Evolutionary conservation across 2,113 vertebrate species (phyloP), one percentile per base, ranked within the genome.

Genomic region (Misgurnus mizolepis): DNA sequence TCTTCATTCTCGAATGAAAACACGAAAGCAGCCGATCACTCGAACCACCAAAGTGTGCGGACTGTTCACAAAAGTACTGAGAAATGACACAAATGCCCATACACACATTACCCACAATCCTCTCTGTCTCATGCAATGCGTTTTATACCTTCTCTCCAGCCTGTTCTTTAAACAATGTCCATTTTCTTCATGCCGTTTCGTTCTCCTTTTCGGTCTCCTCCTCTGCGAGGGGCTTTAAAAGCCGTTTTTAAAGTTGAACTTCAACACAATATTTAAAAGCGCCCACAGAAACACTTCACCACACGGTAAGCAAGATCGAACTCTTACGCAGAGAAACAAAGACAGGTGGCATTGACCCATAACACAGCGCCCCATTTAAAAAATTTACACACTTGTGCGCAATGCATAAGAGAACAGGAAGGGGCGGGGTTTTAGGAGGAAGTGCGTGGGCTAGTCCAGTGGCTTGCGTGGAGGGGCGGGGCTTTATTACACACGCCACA

Each of bases 401-500:
- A 88, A 74, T 4, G 56, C 55, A 50, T 34, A 14, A 64, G 73
- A 50, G 60, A 34, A 50, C 73, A 64, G 18, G 60, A 39, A 65
- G 64, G 72, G 61, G 39, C 53, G 45, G 76, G 70, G 41, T 18
- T 82, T 79, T 3, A 7, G 34, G 39, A 27, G 18, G 78, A 61
- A 47, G 78, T 76, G 78, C 43, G 27, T 61, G 11, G 34, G 70
- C 17, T 7, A 74, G 85, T 62, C 84, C 82, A 82, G 74, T 50
- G 56, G 72, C 69, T 69, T 80, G 71, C n/a, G 61, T 61, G 17
- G 53, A 55, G 56, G 43, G n/a, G 55, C 49, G n/a, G 18, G 74
- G 78, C 61, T 66, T 68, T 45, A 17, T 41, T 62, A 98, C 74
- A 96, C 95, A 86, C 94, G 93, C 97, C 97, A 99, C 10, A 99